Conservation (phyloP, 2,113 vertebrate species). For the Ranitomeya variabilis region DNA sequence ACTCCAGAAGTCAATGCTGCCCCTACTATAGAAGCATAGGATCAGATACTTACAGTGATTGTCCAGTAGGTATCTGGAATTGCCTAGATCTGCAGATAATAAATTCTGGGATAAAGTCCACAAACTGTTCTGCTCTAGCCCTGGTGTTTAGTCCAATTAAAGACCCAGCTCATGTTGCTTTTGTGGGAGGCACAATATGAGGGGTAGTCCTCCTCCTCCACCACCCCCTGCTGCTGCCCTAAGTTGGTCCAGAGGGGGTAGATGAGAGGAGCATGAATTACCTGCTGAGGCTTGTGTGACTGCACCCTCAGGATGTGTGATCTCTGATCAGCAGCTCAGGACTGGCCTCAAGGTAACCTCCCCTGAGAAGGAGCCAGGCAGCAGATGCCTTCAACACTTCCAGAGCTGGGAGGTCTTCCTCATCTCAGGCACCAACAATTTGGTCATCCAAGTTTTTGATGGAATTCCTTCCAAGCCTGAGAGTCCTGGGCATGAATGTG, state of each 20-base stretch:
- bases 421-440: slow-evolving; percentile 35
- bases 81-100: slow-evolving; percentile 21
- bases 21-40: background rate
- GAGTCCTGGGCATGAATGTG: background rate
- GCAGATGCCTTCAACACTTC: slow-evolving; percentile 44
- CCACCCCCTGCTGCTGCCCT: background rate
- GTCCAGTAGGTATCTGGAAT: background rate
- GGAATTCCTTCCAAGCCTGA: slow-evolving; percentile 20
- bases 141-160: slow-evolving; percentile 50
- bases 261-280: slow-evolving; percentile 9
- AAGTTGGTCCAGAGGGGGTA: slow-evolving; percentile 4
- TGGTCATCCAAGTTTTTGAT: slow-evolving; percentile 43
- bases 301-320: slow-evolving; percentile 41
- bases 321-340: slow-evolving; percentile 37
- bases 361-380: slow-evolving; percentile 33
- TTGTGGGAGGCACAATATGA: slow-evolving; percentile 50
- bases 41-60: slow-evolving; percentile 34
- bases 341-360: slow-evolving; percentile 54
- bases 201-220: slow-evolving; percentile 5
- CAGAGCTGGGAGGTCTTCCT: slow-evolving; percentile 27
- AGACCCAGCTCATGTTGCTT: slow-evolving; percentile 44
- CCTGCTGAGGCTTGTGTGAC: slow-evolving; percentile 41
- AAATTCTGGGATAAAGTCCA: slow-evolving; percentile 45
- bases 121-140: slow-evolving; percentile 47
- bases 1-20: background rate